Percentiles rank a stretch among this genome's conserved stretches.
These are phyloP conservation scores for Passer domesticus DNA, from an alignment of 2,113 vertebrate species.

Conservation along the genomic window DNA sequence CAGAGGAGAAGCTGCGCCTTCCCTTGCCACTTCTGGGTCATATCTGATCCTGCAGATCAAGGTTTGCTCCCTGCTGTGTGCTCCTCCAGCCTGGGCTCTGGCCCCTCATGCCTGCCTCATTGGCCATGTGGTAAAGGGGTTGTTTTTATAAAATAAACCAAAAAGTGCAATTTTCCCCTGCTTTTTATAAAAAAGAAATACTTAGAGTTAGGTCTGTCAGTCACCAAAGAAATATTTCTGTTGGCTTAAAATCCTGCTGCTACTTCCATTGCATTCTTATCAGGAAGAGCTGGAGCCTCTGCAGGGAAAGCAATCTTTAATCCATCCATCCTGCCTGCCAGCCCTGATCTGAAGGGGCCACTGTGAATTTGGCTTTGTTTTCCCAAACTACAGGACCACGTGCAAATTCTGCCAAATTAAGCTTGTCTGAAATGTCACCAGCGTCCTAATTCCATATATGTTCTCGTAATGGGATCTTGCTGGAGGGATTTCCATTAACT, in stretches of 20 bases:
- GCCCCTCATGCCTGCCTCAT: rapidly evolving
- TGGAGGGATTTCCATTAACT: not conserved
- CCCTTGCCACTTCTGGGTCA: not conserved
- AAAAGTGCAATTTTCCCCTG: rapidly evolving
- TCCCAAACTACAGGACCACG: not conserved
- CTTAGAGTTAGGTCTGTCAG: not conserved
- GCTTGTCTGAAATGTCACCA: not conserved
- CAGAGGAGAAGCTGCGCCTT: not conserved
- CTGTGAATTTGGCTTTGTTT: not conserved
- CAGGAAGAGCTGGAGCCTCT: not conserved
- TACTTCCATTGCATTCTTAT: not conserved
- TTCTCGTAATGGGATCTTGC: not conserved
- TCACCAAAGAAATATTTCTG: not conserved
- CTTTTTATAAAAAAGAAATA: not conserved
- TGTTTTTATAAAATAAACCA: not conserved
- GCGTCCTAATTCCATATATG: not conserved
- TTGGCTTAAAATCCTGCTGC: not conserved
- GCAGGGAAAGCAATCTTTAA: not conserved
- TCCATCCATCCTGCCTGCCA: not conserved
- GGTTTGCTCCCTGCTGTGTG: rapidly evolving
- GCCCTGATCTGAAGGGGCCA: not conserved
- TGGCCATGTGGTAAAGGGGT: not conserved
- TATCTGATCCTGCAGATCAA: rapidly evolving
- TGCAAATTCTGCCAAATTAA: not conserved
- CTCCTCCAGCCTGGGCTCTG: not conserved